Evolutionary conservation across 2,113 vertebrate genomes (phyloP), one percentile per base, ranked within the genome.

Genomic region (Atractosteus spatula): DNA sequence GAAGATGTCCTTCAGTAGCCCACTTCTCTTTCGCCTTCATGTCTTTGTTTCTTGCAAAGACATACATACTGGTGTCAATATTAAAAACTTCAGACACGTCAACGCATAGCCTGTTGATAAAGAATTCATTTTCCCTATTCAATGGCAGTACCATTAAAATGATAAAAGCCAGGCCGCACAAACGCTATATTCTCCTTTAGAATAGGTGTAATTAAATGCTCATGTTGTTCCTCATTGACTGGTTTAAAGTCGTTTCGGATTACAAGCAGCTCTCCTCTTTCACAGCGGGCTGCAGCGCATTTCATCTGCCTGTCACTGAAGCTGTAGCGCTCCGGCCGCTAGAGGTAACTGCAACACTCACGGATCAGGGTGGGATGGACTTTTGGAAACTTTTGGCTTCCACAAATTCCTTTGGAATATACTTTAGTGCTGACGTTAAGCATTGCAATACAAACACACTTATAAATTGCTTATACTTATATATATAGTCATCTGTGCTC

Each of bases 231-330:
- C 80, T 86, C 86, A 88, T 77, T 84, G 82, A 83, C 85, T 88
- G 72, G 87, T 89, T 89, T 84, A 79, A 78, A 74, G 76, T 71
- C 89, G 86, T 95, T 94, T 99, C 96, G 89, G 91, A 96, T 99
- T 97, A 98, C 97, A 97, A 97, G 94, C 95, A 96, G 92, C 90
- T 95, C 94, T 99, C 96, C 95, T 93, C 93, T 97, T 96, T 96
- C 96, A 94, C 93, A 91, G 90, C 91, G 84, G 92, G 93, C 91
- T 91, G 90, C 92, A 90, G 93, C 94, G 93, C 95, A 95, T 94
- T 29, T 94, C 93, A 94, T 94, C 95, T 93, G 93, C 92, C 91
- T 93, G 94, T 88, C 89, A 73, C 74, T 79, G 78, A 74, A 79
- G 82, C 85, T 87, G 93, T 95, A 94, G 90, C 29, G 29, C 29